Conservation (phyloP, 2,888 invertebrate genomes). For the Cephonodes hylas region DNA sequence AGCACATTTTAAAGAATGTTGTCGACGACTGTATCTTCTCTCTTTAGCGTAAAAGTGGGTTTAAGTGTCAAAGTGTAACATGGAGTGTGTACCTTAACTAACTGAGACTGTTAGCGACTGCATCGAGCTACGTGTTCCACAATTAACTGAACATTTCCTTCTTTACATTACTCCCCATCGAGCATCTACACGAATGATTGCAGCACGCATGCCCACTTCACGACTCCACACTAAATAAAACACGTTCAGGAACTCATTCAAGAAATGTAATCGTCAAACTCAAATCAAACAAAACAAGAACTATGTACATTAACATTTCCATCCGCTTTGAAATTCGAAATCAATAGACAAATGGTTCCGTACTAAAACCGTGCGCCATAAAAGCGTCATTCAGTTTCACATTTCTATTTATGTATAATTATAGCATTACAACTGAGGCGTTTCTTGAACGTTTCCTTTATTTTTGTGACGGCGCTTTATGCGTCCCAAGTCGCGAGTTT, state of each 20-base stretch:
- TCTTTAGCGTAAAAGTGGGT: constrained; percentile 53
- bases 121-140: constrained; percentile 40
- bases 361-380: constrained; percentile 4
- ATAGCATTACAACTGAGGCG: constrained; percentile 2
- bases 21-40: constrained; percentile 33
- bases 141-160: constrained; percentile 39
- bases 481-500: constrained; percentile 31
- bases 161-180: constrained; percentile 38
- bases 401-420: constrained; percentile 10
- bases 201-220: constrained; percentile 21
- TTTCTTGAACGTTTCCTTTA: constrained; percentile 8
- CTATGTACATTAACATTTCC: background rate
- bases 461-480: constrained; percentile 26
- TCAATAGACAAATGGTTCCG: constrained; percentile 6
- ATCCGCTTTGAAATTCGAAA: constrained; percentile 5
- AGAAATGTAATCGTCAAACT: background rate
- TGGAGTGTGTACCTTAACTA: constrained; percentile 38
- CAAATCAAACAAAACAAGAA: background rate
- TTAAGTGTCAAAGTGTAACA: constrained; percentile 54
- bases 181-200: constrained; percentile 49
- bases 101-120: constrained; percentile 47
- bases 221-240: constrained; percentile 16
- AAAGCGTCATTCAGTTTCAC: constrained; percentile 8
- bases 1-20: constrained; percentile 5
- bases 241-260: constrained; percentile 4